Evolutionary conservation across 92 coral and sea anemone genomes (phyloP), one percentile per base, ranked within the genome.

Genomic region (Siderastrea siderea): DNA sequence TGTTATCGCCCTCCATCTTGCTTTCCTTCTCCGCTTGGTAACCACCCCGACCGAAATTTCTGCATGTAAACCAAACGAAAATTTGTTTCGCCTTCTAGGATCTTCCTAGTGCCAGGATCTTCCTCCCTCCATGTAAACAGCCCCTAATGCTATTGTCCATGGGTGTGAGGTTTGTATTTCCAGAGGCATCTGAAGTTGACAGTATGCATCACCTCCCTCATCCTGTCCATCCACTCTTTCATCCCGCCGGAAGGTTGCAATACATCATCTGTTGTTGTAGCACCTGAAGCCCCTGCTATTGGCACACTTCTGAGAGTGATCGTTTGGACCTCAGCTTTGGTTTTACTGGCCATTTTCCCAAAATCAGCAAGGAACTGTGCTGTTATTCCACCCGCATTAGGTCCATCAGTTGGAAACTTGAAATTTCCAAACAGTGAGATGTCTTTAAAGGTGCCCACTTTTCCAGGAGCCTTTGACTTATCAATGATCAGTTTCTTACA

Each of bases 361-460:
- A 78, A 50, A 4, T 89, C 93, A 71, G 80, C 93, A 59, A 89
- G 58, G 0, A 88, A 91, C 71, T 77, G 51, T 19, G 85, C 81
- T 45, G 48, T 16, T 7, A 86, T 12, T 2, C 94, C 88, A 14
- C 47, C n/a, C 2, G 47, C 38, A 51, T 84, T 10, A 15, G 43
- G 68, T 67, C 55, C 52, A 4, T 19, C 49, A 9, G 74, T 72
- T 3, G 90, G 82, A 49, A 90, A 90, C 55, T 63, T 84, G 77
- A 76, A 90, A 49, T 78, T 84, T n/a, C n/a, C n/a, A n/a, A n/a
- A n/a, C n/a, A n/a, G n/a, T n/a, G n/a, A n/a, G n/a, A n/a, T n/a
- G n/a, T n/a, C n/a, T n/a, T n/a, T n/a, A n/a, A n/a, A n/a, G n/a
- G n/a, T n/a, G n/a, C n/a, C n/a, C n/a, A n/a, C 3, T 71, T 2